Evolutionary conservation across 2,888 invertebrate genomes (phyloP).

Genomic region (Eupithecia centaureata): DNA sequence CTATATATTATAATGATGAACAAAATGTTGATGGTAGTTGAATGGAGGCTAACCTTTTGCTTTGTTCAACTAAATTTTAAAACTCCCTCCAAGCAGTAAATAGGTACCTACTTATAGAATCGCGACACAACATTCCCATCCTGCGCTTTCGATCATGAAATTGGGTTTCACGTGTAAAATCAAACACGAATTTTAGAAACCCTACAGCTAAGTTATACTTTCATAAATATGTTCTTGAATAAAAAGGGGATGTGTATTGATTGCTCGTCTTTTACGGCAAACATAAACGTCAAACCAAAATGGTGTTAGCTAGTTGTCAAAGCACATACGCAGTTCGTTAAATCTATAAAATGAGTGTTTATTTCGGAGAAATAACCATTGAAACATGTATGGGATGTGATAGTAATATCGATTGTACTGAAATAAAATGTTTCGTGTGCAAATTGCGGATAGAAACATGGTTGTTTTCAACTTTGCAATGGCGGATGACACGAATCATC

Average conservation of each 20-base stretch:
- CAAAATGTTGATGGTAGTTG: too few relatives aligned
- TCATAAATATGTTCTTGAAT: constrained; percentile 16
- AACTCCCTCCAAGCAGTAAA: not conserved
- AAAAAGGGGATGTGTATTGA: constrained; percentile 64
- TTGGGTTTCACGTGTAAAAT: constrained; percentile 34
- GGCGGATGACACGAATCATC: constrained; percentile 84
- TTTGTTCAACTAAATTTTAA: not conserved
- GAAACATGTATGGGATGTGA: constrained; percentile 66
- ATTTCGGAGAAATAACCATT: constrained; percentile 62
- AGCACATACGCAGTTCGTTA: constrained; percentile 75
- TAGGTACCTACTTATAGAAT: too few relatives aligned
- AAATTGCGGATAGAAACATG: constrained; percentile 59
- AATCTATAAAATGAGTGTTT: constrained; percentile 70
- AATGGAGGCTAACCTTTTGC: too few relatives aligned
- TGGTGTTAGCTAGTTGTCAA: constrained; percentile 78
- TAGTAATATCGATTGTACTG: constrained; percentile 57
- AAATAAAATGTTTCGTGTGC: constrained; percentile 61
- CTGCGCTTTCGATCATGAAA: not conserved
- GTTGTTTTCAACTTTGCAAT: constrained; percentile 74
- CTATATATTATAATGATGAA: too few relatives aligned
- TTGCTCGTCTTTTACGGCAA: constrained; percentile 54
- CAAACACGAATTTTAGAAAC: constrained; percentile 45
- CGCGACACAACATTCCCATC: not conserved
- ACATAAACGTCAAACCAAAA: constrained; percentile 81
- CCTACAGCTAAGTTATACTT: constrained; percentile 23